Evolutionary conservation across 2,113 vertebrate species (phyloP).

Genomic region (Pedionomus torquatus): DNA sequence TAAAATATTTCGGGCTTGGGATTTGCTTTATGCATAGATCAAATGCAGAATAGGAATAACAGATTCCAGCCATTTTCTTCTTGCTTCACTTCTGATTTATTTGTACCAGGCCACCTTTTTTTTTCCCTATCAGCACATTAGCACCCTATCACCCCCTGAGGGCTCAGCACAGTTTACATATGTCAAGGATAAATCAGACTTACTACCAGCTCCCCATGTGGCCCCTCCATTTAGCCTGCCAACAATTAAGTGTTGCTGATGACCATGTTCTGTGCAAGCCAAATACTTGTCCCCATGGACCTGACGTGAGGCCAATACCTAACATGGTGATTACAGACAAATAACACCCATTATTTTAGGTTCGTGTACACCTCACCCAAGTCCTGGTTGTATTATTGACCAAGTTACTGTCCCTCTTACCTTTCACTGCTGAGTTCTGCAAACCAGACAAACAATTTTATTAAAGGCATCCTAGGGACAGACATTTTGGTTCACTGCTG

Average conservation of each 20-base stretch:
- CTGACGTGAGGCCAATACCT: background rate
- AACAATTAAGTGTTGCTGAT: background rate
- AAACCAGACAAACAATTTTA: background rate
- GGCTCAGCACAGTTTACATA: background rate
- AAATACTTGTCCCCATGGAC: background rate
- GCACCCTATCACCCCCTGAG: background rate
- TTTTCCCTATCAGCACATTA: background rate
- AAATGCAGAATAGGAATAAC: accelerated
- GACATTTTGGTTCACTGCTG: background rate
- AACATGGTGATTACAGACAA: background rate
- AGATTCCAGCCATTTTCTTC: background rate
- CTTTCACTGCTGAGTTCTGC: background rate
- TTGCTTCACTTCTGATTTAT: background rate
- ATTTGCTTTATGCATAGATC: background rate
- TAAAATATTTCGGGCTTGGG: background rate
- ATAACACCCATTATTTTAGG: background rate
- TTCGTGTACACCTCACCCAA: background rate
- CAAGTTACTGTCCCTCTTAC: background rate
- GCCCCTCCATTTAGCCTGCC: background rate
- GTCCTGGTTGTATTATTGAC: background rate
- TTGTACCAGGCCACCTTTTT: background rate
- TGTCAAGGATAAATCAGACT: background rate
- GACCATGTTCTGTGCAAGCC: background rate
- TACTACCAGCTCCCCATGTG: background rate
- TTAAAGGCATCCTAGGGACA: background rate